Base-by-base conservation (phyloP, 2,888 invertebrate genomes). In the Hecatera dysodea region DNA sequence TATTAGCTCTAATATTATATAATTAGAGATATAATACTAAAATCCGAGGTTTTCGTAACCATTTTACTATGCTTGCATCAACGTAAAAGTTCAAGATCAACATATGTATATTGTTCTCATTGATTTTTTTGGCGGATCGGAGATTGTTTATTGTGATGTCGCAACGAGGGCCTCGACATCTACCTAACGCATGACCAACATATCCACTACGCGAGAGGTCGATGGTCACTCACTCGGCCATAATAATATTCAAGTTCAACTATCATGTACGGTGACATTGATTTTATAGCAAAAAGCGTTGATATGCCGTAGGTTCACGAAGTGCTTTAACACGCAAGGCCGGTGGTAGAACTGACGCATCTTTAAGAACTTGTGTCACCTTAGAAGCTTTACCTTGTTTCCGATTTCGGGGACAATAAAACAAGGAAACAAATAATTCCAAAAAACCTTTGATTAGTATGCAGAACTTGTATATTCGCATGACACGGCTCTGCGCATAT, bases 71-170 rank as follows among this genome's bases (percentile, higher is more conserved):
- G 63, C 29, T 75, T 75, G 71, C 83, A 75, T 72, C 74, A 85
- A 57, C 22, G 15, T 52, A 65, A 83, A 84, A 84, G 80, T 83
- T 80, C 78, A 79, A 80, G 84, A 78, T 48, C 79, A 78, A 75
- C 57, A 42, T 46, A 67, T 29, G 4, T 4, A 33, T 67, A 53
- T 72, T 64, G 72, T 72, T 75, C 71, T 78, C 82, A 84, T 80
- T 70, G 75, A 85, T 82, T 73, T 80, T 80, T 69, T 52, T 64
- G 67, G 44, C 17, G 42, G 46, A 27, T 59, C 33, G 29, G 67
- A 57, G 65, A 81, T 75, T 75, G 66, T 67, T 67, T 75, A 67
- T 50, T 24, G 24, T 29, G 11, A 66, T 81, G 75, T 78, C 74
- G 77, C 67, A 85, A 85, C 24, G 15, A 62, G 4, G 50, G 19